phyloP scores from a whole-genome alignment of 2,888 invertebrate species.

The Lepidochrysops patricia region DNA sequence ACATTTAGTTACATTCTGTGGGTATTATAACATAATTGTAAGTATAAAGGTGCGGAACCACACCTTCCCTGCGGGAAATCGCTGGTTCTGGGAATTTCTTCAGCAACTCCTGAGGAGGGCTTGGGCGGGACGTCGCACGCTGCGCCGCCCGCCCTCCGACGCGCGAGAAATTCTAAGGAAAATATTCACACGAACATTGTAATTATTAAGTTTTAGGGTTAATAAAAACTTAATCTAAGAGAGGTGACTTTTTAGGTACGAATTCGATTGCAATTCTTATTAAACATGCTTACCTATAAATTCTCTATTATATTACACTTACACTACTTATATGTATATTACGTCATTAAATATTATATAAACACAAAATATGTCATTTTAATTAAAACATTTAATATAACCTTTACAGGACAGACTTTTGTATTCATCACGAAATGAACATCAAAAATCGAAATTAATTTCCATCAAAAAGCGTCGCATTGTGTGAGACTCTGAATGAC shows the following conservation, averaged over 20 bases:
- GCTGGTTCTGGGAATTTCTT: constrained; percentile 14
- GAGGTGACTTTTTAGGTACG: no score
- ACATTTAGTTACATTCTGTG: constrained; percentile 13
- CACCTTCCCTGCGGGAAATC: constrained; percentile 15
- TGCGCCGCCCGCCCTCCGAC: constrained; percentile 40
- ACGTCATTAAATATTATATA: no score
- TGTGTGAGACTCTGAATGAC: not conserved
- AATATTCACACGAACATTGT: constrained; percentile 20
- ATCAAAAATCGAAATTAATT: not conserved
- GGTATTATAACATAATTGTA: constrained; percentile 4
- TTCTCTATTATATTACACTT: no score
- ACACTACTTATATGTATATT: no score
- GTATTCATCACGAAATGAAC: not conserved
- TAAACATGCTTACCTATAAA: no score
- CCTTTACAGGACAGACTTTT: not conserved
- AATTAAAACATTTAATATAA: no score
- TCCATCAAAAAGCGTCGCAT: not conserved
- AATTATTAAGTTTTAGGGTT: not conserved
- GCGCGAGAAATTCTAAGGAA: constrained; percentile 14
- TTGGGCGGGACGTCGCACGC: constrained; percentile 35
- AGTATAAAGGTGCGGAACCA: not conserved
- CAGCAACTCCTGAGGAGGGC: constrained; percentile 9
- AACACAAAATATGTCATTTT: no score
- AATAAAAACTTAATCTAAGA: not conserved
- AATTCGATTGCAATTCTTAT: no score